Percentiles rank a stretch among this genome's conserved stretches.
phyloP scores from a whole-genome alignment of 2,113 vertebrate genomes.

The Passer domesticus region DNA sequence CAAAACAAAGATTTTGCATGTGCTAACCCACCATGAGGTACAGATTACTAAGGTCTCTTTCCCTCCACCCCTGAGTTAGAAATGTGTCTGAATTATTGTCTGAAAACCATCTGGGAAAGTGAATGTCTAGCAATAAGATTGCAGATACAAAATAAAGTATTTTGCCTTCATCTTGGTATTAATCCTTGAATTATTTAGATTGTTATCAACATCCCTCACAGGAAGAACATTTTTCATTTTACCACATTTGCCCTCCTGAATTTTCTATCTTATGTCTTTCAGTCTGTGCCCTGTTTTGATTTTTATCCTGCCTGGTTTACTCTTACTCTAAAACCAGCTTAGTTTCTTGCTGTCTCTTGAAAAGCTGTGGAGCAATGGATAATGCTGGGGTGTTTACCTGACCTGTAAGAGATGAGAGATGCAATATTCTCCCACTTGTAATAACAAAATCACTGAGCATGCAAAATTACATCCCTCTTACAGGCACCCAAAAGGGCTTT shows the following conservation, averaged over 20 bases:
- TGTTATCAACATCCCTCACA: background rate
- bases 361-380: background rate
- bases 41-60: background rate
- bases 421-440: background rate
- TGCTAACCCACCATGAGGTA: background rate
- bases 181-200: background rate
- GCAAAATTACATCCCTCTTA: background rate
- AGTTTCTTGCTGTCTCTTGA: background rate
- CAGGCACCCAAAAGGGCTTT: constrained; percentile 1
- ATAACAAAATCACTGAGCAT: background rate
- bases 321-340: background rate
- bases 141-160: background rate
- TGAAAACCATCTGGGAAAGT: background rate
- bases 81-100: background rate
- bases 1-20: background rate
- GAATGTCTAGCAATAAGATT: background rate
- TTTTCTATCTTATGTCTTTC: background rate
- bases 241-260: background rate
- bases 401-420: background rate
- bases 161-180: background rate
- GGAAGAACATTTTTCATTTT: background rate
- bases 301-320: background rate
- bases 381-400: background rate
- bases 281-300: background rate
- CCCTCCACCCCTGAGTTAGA: background rate